Evolutionary conservation across 2,113 vertebrate genomes (phyloP), one percentile per base, ranked within the genome.

Genomic region (Raphicerus campestris): DNA sequence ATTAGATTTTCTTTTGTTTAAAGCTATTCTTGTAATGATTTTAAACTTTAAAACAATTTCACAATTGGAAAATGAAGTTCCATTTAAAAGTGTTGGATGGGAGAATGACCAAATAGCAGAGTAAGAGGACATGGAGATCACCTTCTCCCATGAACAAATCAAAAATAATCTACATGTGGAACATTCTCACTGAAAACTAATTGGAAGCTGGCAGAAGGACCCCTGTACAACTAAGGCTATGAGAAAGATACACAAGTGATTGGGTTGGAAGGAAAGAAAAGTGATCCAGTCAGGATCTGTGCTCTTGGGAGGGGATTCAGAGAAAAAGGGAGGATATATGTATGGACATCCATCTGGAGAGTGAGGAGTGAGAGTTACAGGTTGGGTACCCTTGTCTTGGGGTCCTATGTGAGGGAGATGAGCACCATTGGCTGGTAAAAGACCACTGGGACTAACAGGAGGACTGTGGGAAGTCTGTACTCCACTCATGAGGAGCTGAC

Each of bases 21-120:
- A 96, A 81, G 45, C 61, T 88, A 55, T 17, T 91, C 2, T 45
- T 56, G 22, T 56, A 60, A 78, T 86, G 16, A 75, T 87, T 51
- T 96, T 77, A 77, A 88, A 88, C 28, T 91, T 66, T 56, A 90
- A 96, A 94, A 20, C 3, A 17, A 77, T 91, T 91, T 82, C 7
- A 78, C 13, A 45, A n/a, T 30, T 88, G 56, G 42, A 42, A 91
- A 93, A 70, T 81, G 63, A 93, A 56, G 42, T 32, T 93, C 39
- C 56, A 45, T 49, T 70, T 49, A 80, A 80, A 80, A 80, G 47
- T 51, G 47, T 51, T 80, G 3, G 47, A 51, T 80, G 77, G 47
- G 17, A 80, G 47, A 51, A 0, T 80, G 77, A 51, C 47, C 77
- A 80, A 51, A 49, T n/a, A 49, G 10, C 47, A 51, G 47, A 80